Percentiles rank a stretch among this genome's conserved stretches.
Conservation (phyloP, 2,888 invertebrate genomes). For the Merodon equestris region DNA sequence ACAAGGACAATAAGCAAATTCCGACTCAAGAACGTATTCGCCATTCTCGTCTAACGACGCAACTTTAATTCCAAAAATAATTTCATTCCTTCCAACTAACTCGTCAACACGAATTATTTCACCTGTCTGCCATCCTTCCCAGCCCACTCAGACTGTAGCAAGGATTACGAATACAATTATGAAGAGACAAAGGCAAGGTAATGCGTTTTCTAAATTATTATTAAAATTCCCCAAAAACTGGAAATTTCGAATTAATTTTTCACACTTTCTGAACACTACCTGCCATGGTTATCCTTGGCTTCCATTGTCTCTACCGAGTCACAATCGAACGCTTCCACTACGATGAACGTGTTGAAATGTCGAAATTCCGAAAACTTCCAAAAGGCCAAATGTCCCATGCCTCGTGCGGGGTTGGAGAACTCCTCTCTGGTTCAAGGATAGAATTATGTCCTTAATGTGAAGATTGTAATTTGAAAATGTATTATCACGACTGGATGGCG, state of each 20-base stretch:
- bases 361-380: neutral
- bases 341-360: slow-evolving; percentile 52
- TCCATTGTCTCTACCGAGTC: no score
- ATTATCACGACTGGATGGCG: slow-evolving; percentile 59
- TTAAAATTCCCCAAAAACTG: slow-evolving; percentile 52
- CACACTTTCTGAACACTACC: slow-evolving; percentile 36
- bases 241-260: slow-evolving; percentile 64
- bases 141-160: neutral
- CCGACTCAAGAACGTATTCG: no score
- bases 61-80: slow-evolving; percentile 13
- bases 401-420: neutral
- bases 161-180: slow-evolving; percentile 56
- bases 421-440: slow-evolving; percentile 69
- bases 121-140: slow-evolving; percentile 28
- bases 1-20: no score
- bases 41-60: no score
- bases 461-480: slow-evolving; percentile 77
- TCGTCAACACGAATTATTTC: slow-evolving; percentile 60
- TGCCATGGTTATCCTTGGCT: no score
- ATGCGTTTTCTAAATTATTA: slow-evolving; percentile 66
- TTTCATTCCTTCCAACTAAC: slow-evolving; percentile 43
- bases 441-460: slow-evolving; percentile 77
- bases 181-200: slow-evolving; percentile 60
- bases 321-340: no score
- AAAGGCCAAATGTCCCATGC: no score